Evolutionary conservation across 2,888 invertebrate genomes (phyloP).

Genomic region (Teleiodes luculella): DNA sequence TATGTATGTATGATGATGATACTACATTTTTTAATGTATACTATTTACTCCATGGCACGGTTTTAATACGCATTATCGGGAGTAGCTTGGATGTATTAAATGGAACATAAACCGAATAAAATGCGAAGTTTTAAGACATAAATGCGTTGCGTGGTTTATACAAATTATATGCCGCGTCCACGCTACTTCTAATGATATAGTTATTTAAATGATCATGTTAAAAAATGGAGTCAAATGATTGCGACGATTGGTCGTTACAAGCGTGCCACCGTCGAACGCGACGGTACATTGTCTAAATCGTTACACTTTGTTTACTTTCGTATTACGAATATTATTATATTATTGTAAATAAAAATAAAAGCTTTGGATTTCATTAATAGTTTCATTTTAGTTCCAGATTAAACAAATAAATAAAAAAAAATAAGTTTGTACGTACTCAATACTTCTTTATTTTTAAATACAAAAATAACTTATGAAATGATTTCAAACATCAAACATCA

Average conservation of each 20-base stretch:
- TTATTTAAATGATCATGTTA: neutral
- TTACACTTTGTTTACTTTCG: constrained; percentile 78
- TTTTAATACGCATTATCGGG: neutral
- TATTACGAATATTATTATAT: constrained; percentile 50
- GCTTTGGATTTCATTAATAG: constrained; percentile 70
- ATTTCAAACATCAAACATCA: constrained; percentile 1
- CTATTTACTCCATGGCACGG: constrained; percentile 3
- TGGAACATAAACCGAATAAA: no score
- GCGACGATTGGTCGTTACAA: constrained; percentile 10
- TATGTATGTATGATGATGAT: neutral
- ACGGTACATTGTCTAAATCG: constrained; percentile 48
- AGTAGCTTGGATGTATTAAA: no score
- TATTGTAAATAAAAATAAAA: constrained; percentile 77
- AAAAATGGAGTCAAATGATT: neutral
- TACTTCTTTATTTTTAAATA: constrained; percentile 6
- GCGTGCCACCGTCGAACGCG: constrained; percentile 23
- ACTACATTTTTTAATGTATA: constrained; percentile 2
- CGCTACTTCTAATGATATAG: neutral
- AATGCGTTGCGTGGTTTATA: neutral
- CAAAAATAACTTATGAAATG: constrained; percentile 20
- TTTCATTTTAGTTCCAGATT: constrained; percentile 33
- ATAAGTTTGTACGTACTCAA: constrained; percentile 19
- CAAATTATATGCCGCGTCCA: neutral
- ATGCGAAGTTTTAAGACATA: no score
- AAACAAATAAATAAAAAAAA: no score